Percentiles rank a stretch among this genome's conserved stretches.
These are phyloP conservation scores for Oenanthe oenanthe DNA, from an alignment of 2,113 vertebrate species.

Conservation along the genomic window DNA sequence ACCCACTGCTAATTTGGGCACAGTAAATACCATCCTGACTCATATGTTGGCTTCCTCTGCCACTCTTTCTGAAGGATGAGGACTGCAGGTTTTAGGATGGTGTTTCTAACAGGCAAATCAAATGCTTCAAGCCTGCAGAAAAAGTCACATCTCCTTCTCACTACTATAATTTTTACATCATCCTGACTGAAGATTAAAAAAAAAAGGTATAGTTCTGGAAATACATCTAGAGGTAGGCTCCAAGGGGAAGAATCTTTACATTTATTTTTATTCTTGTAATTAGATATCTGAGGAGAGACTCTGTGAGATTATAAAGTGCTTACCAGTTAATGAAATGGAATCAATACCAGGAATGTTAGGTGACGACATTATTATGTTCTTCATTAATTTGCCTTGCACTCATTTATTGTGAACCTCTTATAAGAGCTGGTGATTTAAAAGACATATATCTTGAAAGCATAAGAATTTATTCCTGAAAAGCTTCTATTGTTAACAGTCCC, in stretches of 20 bases:
- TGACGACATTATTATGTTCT: neutral
- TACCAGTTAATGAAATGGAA: conserved; percentile 8
- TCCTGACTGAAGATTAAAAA: neutral
- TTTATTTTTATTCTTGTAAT: conserved; percentile 10
- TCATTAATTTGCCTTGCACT: neutral
- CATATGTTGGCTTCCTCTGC: neutral
- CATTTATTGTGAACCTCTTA: neutral
- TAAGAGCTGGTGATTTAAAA: neutral
- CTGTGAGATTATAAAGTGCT: neutral
- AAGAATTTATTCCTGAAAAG: conserved; percentile 1
- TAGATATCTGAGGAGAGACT: neutral
- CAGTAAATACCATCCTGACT: neutral
- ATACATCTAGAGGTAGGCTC: neutral
- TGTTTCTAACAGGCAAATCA: neutral
- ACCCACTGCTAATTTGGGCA: neutral
- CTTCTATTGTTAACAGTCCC: neutral
- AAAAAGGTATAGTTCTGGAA: neutral
- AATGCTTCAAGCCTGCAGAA: neutral
- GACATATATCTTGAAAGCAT: neutral
- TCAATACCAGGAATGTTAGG: conserved; percentile 1
- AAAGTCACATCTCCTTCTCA: neutral
- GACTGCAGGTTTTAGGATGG: neutral
- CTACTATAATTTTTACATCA: neutral
- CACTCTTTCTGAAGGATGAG: neutral
- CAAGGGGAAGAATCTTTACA: neutral